Conservation (phyloP, 2,113 vertebrate species). For the Ceratotherium simum region DNA sequence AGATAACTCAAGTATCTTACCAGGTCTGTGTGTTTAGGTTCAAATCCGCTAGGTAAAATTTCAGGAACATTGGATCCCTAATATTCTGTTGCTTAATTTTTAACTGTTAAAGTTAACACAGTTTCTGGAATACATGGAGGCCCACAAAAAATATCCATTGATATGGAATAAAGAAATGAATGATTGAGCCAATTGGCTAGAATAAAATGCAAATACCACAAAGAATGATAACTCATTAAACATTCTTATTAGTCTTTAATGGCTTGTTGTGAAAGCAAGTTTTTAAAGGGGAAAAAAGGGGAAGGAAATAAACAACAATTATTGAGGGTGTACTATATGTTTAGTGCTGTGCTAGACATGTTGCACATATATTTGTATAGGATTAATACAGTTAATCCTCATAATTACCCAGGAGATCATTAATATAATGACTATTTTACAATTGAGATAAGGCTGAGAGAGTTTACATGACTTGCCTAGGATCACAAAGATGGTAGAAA, state of each 20-base stretch:
- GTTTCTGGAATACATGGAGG: neutral
- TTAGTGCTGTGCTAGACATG: neutral
- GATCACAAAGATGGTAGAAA: neutral
- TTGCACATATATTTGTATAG: neutral
- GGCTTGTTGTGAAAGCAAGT: neutral
- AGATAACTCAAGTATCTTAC: neutral
- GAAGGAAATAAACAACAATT: conserved; percentile 17
- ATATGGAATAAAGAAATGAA: conserved; percentile 12
- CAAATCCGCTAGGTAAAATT: conserved; percentile 20
- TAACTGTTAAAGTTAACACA: neutral
- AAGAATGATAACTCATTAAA: conserved; percentile 41
- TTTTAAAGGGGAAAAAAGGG: neutral
- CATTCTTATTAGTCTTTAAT: conserved; percentile 19
- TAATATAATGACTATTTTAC: neutral
- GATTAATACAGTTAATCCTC: neutral
- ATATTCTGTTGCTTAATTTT: conserved; percentile 17
- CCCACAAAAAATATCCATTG: neutral
- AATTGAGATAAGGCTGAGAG: neutral
- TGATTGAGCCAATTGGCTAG: neutral
- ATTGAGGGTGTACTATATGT: neutral
- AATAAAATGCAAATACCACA: conserved; percentile 16
- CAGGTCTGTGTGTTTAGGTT: neutral
- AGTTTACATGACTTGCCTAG: neutral
- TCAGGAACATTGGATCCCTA: neutral
- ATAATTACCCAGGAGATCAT: neutral